These are phyloP conservation scores for Cosmopolites sordidus DNA, from an alignment of 2,888 invertebrate genomes.

Conservation along the genomic window DNA sequence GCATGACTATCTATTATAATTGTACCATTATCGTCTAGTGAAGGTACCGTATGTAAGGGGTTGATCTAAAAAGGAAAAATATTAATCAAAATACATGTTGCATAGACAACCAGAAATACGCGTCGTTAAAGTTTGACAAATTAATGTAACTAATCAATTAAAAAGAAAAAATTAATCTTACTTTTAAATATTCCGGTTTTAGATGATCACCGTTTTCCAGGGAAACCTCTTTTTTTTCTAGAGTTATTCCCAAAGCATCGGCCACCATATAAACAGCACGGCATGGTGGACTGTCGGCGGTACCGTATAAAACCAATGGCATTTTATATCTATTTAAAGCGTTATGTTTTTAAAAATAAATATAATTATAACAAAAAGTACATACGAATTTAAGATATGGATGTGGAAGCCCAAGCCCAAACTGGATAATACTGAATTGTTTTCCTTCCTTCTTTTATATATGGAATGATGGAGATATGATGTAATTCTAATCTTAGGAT, in stretches of 20 bases:
- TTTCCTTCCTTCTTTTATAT: too few relatives aligned
- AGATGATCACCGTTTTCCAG: conserved; percentile 44
- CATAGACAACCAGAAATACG: not conserved
- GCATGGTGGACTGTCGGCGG: conserved; percentile 47
- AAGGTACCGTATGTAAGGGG: conserved; percentile 62
- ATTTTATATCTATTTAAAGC: conserved; percentile 10
- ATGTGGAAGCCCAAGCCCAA: too few relatives aligned
- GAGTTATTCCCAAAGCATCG: conserved; percentile 46
- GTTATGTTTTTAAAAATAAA: too few relatives aligned
- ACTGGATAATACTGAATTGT: too few relatives aligned
- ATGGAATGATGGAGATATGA: too few relatives aligned
- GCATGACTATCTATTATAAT: conserved; percentile 63
- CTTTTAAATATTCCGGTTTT: conserved; percentile 45
- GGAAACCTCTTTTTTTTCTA: conserved; percentile 46
- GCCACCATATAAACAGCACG: conserved; percentile 50
- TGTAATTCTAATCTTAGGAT: too few relatives aligned
- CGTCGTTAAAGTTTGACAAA: too few relatives aligned
- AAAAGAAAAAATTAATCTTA: conserved; percentile 38
- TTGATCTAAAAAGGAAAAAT: conserved; percentile 53
- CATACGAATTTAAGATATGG: too few relatives aligned
- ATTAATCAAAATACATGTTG: not conserved
- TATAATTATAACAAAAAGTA: too few relatives aligned
- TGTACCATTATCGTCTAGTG: conserved; percentile 54
- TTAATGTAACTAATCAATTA: not conserved
- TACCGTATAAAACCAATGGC: conserved; percentile 18